Conservation (phyloP, 1,140 invertebrate species). For the Epicauta chinensis region DNA sequence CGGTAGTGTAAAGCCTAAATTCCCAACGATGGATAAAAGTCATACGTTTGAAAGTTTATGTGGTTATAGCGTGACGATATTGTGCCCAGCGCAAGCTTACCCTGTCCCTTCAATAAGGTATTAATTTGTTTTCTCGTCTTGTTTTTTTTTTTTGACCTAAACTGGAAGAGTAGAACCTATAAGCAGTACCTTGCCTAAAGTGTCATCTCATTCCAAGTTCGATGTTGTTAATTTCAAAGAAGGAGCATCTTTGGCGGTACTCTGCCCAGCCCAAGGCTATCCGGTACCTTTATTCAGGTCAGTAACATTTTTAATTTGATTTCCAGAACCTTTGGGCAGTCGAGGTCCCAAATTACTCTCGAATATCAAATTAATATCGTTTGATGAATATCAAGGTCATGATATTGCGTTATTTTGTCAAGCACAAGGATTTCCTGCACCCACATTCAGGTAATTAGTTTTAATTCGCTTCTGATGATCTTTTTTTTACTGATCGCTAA, state of each 20-base stretch:
- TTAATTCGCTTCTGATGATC: not conserved
- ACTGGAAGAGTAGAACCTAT: conserved; percentile 53
- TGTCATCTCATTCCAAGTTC: conserved; percentile 42
- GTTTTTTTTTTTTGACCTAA: conserved; percentile 3
- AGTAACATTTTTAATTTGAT: conserved; percentile 12
- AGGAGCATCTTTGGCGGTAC: conserved; percentile 39
- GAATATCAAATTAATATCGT: conserved; percentile 46
- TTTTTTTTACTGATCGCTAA: too few relatives aligned
- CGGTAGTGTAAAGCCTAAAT: conserved; percentile 52
- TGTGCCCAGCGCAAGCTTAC: conserved; percentile 55
- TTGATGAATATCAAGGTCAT: conserved; percentile 27
- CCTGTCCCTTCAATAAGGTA: conserved; percentile 51
- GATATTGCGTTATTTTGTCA: conserved; percentile 61
- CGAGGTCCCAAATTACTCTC: conserved; percentile 44
- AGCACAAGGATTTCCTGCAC: conserved; percentile 70
- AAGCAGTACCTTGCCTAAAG: conserved; percentile 64
- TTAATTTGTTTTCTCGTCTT: conserved; percentile 31
- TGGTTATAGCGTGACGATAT: conserved; percentile 44
- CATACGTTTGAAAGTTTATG: conserved; percentile 40
- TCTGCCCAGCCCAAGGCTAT: conserved; percentile 62
- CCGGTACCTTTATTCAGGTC: conserved; percentile 55
- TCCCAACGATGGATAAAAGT: conserved; percentile 41
- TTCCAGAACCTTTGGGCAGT: conserved; percentile 52
- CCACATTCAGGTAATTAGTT: conserved; percentile 55
- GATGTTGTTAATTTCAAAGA: conserved; percentile 32